Base-by-base conservation (phyloP, 2,797 vertebrate species). In the Chanos chanos region DNA sequence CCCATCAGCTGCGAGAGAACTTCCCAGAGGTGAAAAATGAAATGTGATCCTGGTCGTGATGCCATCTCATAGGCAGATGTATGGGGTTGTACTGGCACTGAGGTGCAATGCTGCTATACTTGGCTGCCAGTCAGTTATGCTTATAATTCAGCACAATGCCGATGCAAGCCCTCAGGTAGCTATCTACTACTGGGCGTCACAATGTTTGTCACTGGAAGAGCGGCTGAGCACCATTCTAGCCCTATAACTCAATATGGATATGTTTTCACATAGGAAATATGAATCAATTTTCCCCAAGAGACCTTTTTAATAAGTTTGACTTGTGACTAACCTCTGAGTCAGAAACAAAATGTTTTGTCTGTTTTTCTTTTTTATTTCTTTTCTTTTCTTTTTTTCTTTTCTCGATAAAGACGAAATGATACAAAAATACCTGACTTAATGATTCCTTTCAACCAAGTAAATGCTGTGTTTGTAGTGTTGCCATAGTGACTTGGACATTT, bases 391-490 rank as follows among this genome's bases (percentile, higher is more conserved):
- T n/a, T n/a, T n/a, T n/a, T n/a, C n/a, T n/a, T n/a, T n/a, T n/a
- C n/a, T n/a, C n/a, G n/a, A n/a, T n/a, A n/a, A n/a, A n/a, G n/a
- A n/a, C n/a, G n/a, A n/a, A n/a, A n/a, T n/a, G n/a, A n/a, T n/a
- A n/a, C n/a, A n/a, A n/a, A n/a, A n/a, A n/a, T n/a, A n/a, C n/a
- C n/a, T n/a, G n/a, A n/a, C n/a, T n/a, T n/a, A n/a, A n/a, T n/a
- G n/a, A n/a, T n/a, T n/a, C 63, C 61, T 66, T 64, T 28, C 41
- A 52, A 39, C 24, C 27, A 19, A 41, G 2, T 34, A 81, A 75
- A 81, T 74, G 37, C 61, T 51, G 69, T 77, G 81, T 87, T 87
- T 85, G 80, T 28, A 30, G 72, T 74, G 85, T 89, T 85, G 79
- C 86, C 82, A 85, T 85, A 81, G 83, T 44, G 76, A 86, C 78